A percentile compares a stretch with the other conserved stretches of the same genome.
Conservation (phyloP, 2,888 invertebrate genomes). For the Anticlea derivata region DNA sequence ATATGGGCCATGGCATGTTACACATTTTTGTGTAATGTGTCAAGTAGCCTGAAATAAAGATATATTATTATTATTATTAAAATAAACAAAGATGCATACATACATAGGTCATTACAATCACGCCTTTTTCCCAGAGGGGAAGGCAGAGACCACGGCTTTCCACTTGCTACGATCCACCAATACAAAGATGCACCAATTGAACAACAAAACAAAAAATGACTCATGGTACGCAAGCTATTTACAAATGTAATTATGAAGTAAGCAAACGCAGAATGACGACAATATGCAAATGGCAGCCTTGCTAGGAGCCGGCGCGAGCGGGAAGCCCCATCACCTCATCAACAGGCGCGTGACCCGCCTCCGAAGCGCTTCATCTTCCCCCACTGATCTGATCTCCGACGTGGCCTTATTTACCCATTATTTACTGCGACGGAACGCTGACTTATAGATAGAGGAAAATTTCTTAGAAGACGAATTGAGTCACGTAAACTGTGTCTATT, state of each 20-base stretch:
- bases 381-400: slow-evolving; percentile 10
- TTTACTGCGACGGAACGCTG: neutral
- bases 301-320: slow-evolving; percentile 13
- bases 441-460: neutral
- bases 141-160: too few relatives aligned
- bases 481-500: neutral
- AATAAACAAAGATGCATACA: too few relatives aligned
- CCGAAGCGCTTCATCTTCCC: slow-evolving; percentile 10
- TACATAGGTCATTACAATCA: too few relatives aligned
- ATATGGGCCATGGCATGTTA: too few relatives aligned
- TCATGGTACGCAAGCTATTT: too few relatives aligned
- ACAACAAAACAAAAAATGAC: too few relatives aligned
- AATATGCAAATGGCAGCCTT: slow-evolving; percentile 14
- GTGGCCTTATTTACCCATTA: slow-evolving; percentile 7
- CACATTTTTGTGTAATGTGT: too few relatives aligned
- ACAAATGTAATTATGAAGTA: neutral
- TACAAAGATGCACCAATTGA: too few relatives aligned
- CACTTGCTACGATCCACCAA: too few relatives aligned
- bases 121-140: too few relatives aligned
- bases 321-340: slow-evolving; percentile 9
- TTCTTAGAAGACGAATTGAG: neutral
- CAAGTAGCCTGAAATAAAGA: too few relatives aligned
- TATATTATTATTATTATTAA: too few relatives aligned
- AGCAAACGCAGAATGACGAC: neutral
- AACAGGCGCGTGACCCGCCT: slow-evolving; percentile 12